Evolutionary conservation across 1,140 invertebrate species (phyloP).

Genomic region (Anastrepha obliqua): DNA sequence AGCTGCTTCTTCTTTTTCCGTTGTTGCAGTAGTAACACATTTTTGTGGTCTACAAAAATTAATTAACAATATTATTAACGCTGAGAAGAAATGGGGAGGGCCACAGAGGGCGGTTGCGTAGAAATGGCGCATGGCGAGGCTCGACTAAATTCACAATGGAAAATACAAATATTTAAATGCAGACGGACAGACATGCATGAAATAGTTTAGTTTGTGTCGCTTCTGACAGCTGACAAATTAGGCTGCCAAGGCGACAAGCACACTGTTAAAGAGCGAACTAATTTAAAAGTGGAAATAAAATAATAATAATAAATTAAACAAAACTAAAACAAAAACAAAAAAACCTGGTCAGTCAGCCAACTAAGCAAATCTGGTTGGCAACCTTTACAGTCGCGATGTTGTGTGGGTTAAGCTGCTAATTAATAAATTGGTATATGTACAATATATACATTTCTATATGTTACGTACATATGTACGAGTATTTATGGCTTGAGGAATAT

Average conservation of each 20-base stretch:
- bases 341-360: background rate
- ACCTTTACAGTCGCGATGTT: background rate
- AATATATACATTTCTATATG: too few relatives aligned
- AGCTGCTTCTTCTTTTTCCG: background rate
- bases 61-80: slow-evolving; percentile 10
- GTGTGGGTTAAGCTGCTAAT: background rate
- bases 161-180: background rate
- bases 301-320: too few relatives aligned
- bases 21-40: background rate
- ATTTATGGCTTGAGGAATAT: too few relatives aligned
- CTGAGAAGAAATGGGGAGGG: background rate
- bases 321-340: background rate
- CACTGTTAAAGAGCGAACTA: background rate
- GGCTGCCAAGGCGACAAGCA: background rate
- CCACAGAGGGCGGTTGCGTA: background rate
- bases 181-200: background rate
- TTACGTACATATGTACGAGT: too few relatives aligned
- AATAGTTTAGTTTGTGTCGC: background rate
- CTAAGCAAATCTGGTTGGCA: slow-evolving; percentile 12
- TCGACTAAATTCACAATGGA: background rate
- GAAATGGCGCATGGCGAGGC: slow-evolving; percentile 3
- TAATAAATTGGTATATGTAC: too few relatives aligned
- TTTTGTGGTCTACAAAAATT: background rate
- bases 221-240: slow-evolving; percentile 73
- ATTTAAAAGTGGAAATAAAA: slow-evolving; percentile 46